Base-by-base conservation (phyloP, 1,140 invertebrate genomes). In the Cyrtorhinus lividipennis region DNA sequence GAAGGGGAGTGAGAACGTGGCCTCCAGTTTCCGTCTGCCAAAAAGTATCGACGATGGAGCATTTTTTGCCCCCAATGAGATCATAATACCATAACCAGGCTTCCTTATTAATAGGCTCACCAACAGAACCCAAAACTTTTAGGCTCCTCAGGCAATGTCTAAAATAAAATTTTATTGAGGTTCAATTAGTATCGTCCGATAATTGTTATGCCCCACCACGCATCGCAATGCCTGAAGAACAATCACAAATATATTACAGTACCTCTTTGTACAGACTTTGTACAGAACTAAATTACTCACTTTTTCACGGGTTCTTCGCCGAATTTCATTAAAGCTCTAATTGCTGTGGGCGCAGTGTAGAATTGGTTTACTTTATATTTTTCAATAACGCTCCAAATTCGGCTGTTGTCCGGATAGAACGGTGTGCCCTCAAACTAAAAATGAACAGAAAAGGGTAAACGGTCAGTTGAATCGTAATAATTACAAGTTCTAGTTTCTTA, bases 11-110 rank as follows among this genome's bases (percentile, higher is more conserved):
- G 1, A 98, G 81, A 1, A 98, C 90, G 76, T 93, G 90, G 1
- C 90, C 90, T 10, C 94, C 95, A 23, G 95, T 98, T 79, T 99
- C 95, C 1, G 96, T 98, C 76, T 98, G 95, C 95, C 95, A 99
- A 75, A 95, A 99, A 1, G 96, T 99, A 71, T 99, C 96, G 0
- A 92, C 90, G 71, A 99, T 92, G 56, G 92, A 90, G 72, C 88
- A 90, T 62, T 80, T 83, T 56, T 82, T 80, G 61, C 83, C 78
- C 2, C 95, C 95, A 1, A 98, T 83, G 2, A 90, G 71, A 66
- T 84, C 83, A 73, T 97, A 87, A 73, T 96, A 97, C 96, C 95
- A 99, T 15, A 91, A 71, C 96, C 96, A 99, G 1, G 95, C 95
- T 74, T 97, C 93, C 0, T 93, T 87, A 74, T 99, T 98, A 56